phyloP scores from a whole-genome alignment of 1,140 invertebrate genomes.

The Aphelinus atriplicis region DNA sequence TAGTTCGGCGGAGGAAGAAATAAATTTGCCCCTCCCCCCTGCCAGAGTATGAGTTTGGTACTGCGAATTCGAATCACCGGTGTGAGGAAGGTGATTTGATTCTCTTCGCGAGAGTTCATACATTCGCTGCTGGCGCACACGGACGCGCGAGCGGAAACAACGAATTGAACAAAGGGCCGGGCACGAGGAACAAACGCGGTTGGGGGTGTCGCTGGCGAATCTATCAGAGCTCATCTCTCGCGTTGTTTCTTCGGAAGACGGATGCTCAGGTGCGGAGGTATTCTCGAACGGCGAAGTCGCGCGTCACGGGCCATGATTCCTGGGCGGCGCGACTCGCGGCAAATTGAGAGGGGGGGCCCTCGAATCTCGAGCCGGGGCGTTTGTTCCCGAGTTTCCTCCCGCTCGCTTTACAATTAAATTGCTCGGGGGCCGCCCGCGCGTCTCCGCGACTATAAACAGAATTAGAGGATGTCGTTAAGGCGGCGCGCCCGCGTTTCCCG shows the following conservation, averaged over 20 bases:
- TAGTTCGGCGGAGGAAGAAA: too few relatives aligned
- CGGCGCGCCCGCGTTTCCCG: conserved; percentile 37
- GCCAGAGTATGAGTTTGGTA: too few relatives aligned
- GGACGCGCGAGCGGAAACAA: too few relatives aligned
- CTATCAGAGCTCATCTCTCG: conserved; percentile 5
- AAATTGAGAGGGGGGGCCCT: neutral
- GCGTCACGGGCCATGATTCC: conserved; percentile 24
- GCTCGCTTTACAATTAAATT: conserved; percentile 37
- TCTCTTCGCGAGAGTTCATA: too few relatives aligned
- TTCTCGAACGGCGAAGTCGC: neutral
- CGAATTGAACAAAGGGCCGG: too few relatives aligned
- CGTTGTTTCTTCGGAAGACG: conserved; percentile 46
- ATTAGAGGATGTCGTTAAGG: conserved; percentile 32
- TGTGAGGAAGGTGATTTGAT: too few relatives aligned
- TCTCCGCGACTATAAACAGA: conserved; percentile 27
- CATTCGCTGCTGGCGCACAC: too few relatives aligned
- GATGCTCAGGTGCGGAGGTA: conserved; percentile 35
- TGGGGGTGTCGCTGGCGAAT: too few relatives aligned
- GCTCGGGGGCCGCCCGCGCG: conserved; percentile 9
- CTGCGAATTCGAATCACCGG: too few relatives aligned
- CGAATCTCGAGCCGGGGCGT: too few relatives aligned
- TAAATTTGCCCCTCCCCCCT: too few relatives aligned
- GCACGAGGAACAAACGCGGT: too few relatives aligned
- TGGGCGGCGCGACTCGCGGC: neutral
- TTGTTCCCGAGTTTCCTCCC: neutral